A percentile compares a stretch with the other conserved stretches of the same genome.
Evolutionary conservation across 1,140 invertebrate genomes (phyloP).

Genomic region (Zaprionus camerounensis): DNA sequence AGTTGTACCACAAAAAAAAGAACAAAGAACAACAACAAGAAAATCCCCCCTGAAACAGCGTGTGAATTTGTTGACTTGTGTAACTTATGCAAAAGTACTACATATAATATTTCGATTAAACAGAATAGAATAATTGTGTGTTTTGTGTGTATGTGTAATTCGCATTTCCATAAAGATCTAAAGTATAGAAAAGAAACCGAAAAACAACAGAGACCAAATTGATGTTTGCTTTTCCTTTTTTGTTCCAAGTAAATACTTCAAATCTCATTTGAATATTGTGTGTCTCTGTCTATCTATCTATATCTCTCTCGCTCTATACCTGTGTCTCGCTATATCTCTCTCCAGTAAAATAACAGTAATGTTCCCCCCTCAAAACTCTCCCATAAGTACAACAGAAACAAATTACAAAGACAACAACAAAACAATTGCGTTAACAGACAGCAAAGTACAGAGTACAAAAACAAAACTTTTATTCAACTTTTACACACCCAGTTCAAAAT

Average conservation of each 20-base stretch:
- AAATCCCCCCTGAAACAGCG: slow-evolving; percentile 34
- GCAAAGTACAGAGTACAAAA: slow-evolving; percentile 44
- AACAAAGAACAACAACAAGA: slow-evolving; percentile 27
- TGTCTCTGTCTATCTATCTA: slow-evolving; percentile 8
- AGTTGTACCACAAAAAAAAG: slow-evolving; percentile 40
- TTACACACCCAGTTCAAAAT: slow-evolving; percentile 78
- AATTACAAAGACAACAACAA: slow-evolving; percentile 57
- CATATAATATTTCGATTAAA: slow-evolving; percentile 24
- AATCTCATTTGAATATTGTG: slow-evolving; percentile 11
- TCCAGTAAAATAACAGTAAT: slow-evolving; percentile 18
- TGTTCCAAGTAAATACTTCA: slow-evolving; percentile 21
- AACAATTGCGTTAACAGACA: slow-evolving; percentile 62
- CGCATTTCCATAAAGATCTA: slow-evolving; percentile 30
- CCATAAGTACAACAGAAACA: slow-evolving; percentile 37
- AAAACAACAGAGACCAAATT: slow-evolving; percentile 23
- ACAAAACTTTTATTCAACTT: slow-evolving; percentile 61
- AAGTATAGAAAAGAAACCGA: neutral
- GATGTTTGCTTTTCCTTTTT: slow-evolving; percentile 26
- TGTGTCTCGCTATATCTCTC: slow-evolving; percentile 11
- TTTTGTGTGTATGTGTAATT: slow-evolving; percentile 57
- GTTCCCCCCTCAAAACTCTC: slow-evolving; percentile 1
- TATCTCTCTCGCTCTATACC: slow-evolving; percentile 6
- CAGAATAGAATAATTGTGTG: slow-evolving; percentile 61
- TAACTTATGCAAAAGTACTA: slow-evolving; percentile 53
- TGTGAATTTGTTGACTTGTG: slow-evolving; percentile 68